Evolutionary conservation across 2,888 invertebrate genomes (phyloP).

Genomic region (Leptura quadrifasciata): DNA sequence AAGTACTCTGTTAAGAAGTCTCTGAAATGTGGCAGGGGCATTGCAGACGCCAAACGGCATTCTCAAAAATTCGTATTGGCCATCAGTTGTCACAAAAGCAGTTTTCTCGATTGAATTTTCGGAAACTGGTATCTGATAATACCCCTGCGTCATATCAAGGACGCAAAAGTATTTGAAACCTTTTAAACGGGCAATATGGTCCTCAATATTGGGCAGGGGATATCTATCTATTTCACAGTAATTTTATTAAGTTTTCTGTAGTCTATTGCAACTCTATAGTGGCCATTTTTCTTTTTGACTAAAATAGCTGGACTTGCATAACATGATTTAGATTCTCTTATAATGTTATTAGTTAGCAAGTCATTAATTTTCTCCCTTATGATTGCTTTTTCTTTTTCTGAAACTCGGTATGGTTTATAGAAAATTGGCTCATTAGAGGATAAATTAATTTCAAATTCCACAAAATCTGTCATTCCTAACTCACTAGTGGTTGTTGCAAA

Average conservation of each 20-base stretch:
- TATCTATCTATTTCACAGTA: constrained; percentile 63
- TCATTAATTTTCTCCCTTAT: constrained; percentile 52
- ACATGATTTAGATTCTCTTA: constrained; percentile 55
- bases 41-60: constrained; percentile 67
- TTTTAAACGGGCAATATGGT: constrained; percentile 58
- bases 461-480: constrained; percentile 44
- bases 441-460: constrained; percentile 59
- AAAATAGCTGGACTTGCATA: constrained; percentile 59
- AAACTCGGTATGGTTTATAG: constrained; percentile 61
- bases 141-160: constrained; percentile 63
- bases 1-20: constrained; percentile 65
- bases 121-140: constrained; percentile 63
- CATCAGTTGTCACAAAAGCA: constrained; percentile 63
- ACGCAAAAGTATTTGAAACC: constrained; percentile 59
- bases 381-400: constrained; percentile 53
- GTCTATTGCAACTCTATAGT: constrained; percentile 57
- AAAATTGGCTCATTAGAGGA: constrained; percentile 52
- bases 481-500: constrained; percentile 49
- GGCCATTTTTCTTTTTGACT: constrained; percentile 60
- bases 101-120: constrained; percentile 60
- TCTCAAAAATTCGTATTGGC: constrained; percentile 62
- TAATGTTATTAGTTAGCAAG: constrained; percentile 47
- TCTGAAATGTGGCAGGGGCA: constrained; percentile 65
- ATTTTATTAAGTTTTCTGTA: constrained; percentile 63
- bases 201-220: constrained; percentile 64